Evolutionary conservation across 1,140 invertebrate species (phyloP).

Genomic region (Subanguina moxae): DNA sequence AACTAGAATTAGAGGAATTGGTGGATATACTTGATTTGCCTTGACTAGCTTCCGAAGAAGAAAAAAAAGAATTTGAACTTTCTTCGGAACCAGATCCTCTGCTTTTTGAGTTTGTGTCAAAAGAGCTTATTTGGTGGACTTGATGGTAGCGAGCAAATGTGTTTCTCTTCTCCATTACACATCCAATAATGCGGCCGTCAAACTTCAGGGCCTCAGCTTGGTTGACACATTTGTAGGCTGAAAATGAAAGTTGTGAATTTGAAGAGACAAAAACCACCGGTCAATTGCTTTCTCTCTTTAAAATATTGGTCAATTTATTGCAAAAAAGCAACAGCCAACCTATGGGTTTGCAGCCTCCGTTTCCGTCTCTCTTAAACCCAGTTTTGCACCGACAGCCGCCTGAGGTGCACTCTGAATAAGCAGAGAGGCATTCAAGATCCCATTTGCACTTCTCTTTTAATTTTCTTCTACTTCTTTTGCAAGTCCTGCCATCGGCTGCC

Average conservation of each 20-base stretch:
- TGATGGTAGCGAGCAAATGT: not conserved
- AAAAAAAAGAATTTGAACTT: not conserved
- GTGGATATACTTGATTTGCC: no score
- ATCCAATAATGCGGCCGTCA: slow-evolving; percentile 33
- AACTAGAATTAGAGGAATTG: no score
- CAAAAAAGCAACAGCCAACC: no score
- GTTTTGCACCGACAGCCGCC: slow-evolving; percentile 51
- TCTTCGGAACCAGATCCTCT: not conserved
- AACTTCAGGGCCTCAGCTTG: slow-evolving; percentile 33
- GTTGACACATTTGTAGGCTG: slow-evolving; percentile 43
- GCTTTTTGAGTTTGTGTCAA: not conserved
- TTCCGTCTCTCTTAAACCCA: slow-evolving; percentile 48
- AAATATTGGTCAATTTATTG: no score
- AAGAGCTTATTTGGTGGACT: not conserved
- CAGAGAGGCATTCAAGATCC: slow-evolving; percentile 49
- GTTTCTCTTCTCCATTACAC: slow-evolving; percentile 19
- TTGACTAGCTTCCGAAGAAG: not conserved
- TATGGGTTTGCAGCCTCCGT: slow-evolving; percentile 50
- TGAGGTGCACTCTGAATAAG: slow-evolving; percentile 46
- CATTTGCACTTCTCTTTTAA: slow-evolving; percentile 46
- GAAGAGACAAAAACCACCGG: not conserved
- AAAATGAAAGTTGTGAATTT: slow-evolving; percentile 6
- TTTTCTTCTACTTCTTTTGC: slow-evolving; percentile 39
- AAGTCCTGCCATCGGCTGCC: slow-evolving; percentile 38
- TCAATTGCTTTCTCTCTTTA: no score